Evolutionary conservation across 2,113 vertebrate genomes (phyloP).

Genomic region (Lamprologus callipterus): DNA sequence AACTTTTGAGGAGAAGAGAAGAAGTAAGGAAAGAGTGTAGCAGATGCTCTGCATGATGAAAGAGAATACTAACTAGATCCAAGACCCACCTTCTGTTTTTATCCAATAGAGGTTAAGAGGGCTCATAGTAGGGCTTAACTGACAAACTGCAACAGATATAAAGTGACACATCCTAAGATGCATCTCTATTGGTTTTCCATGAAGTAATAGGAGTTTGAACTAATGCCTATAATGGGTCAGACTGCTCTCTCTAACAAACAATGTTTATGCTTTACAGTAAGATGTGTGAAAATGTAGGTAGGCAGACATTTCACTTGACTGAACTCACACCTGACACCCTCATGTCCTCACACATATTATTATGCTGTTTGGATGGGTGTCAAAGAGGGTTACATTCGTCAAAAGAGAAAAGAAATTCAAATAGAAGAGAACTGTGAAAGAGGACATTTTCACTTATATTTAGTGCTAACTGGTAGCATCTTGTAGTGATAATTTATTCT

Average conservation of each 20-base stretch:
- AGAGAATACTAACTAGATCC: background rate
- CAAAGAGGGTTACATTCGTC: conserved; percentile 14
- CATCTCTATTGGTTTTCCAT: background rate
- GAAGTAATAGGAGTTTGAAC: background rate
- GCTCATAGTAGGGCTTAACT: background rate
- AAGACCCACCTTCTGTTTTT: background rate
- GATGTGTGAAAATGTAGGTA: background rate
- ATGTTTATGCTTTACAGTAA: background rate
- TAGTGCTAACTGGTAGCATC: background rate
- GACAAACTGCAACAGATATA: background rate
- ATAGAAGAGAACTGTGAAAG: background rate
- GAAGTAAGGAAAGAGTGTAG: background rate
- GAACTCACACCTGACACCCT: conserved; percentile 27
- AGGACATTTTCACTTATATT: background rate
- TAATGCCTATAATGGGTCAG: background rate
- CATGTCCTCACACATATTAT: conserved; percentile 29
- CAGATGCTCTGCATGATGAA: background rate
- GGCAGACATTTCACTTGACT: background rate
- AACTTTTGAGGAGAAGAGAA: background rate
- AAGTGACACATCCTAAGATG: background rate
- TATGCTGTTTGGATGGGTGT: background rate
- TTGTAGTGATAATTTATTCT: background rate
- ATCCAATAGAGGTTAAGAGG: background rate
- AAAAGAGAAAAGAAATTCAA: background rate
- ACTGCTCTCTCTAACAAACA: background rate